phyloP scores from a whole-genome alignment of 2,113 vertebrate species.

The Psophia crepitans region DNA sequence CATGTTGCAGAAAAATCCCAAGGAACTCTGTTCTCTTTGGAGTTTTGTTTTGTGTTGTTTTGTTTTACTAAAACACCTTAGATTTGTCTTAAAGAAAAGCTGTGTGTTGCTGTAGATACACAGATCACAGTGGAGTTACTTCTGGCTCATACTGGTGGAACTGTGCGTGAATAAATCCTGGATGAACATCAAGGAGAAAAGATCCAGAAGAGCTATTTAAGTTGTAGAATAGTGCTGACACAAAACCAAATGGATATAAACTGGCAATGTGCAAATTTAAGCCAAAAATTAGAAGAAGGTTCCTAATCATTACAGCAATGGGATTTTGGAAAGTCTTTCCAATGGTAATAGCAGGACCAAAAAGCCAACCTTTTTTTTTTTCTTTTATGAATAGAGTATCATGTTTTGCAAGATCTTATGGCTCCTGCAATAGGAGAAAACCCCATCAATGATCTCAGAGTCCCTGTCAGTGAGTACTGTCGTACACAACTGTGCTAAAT shows the following conservation, averaged over 20 bases:
- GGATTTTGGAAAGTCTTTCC: not conserved
- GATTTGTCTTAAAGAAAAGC: not conserved
- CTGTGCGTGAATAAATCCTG: not conserved
- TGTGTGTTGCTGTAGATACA: not conserved
- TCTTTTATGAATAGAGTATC: not conserved
- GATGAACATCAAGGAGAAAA: not conserved
- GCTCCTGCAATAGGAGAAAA: not conserved
- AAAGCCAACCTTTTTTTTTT: not conserved
- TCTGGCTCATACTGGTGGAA: not conserved
- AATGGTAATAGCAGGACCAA: not conserved
- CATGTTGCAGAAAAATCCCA: not conserved
- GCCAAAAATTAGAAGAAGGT: not conserved
- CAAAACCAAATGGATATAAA: not conserved
- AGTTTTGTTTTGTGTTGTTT: not conserved
- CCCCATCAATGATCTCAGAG: not conserved
- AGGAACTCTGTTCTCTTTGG: not conserved
- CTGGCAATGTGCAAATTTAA: not conserved
- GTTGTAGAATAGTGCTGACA: not conserved
- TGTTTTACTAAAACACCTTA: not conserved
- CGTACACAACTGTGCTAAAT: not conserved
- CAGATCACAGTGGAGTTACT: not conserved
- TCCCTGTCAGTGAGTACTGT: not conserved
- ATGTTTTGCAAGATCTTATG: not conserved
- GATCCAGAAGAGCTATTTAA: not conserved
- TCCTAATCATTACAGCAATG: not conserved